phyloP scores from a whole-genome alignment of 2,888 invertebrate species.

The Drosophila robusta region DNA sequence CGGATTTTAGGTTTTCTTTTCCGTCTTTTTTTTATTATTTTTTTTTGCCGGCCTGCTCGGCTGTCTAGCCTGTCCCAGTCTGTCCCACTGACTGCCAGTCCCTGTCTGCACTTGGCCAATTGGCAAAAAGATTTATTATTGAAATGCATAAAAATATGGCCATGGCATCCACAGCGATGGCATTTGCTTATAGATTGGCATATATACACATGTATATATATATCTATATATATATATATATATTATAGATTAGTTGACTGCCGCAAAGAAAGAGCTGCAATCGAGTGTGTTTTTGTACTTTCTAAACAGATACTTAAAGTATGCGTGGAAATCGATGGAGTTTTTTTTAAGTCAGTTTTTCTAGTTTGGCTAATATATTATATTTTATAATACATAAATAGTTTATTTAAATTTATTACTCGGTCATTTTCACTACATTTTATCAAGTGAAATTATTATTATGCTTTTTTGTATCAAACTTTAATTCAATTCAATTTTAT shows the following conservation, averaged over 20 bases:
- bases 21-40: conserved; percentile 5
- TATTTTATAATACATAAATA: background rate
- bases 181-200: conserved; percentile 53
- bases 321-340: conserved; percentile 26
- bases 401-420: background rate
- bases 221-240: background rate
- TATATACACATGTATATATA: conserved; percentile 6
- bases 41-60: conserved; percentile 11
- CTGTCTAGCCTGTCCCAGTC: conserved; percentile 20
- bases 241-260: conserved; percentile 19
- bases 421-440: background rate
- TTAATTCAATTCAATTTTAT: too few relatives aligned
- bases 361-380: background rate
- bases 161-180: conserved; percentile 37
- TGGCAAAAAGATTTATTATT: conserved; percentile 78
- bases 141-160: conserved; percentile 78
- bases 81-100: background rate
- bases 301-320: conserved; percentile 25
- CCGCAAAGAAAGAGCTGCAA: background rate
- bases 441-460: too few relatives aligned
- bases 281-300: conserved; percentile 22
- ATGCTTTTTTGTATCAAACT: background rate
- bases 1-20: conserved; percentile 69
- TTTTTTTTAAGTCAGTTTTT: background rate
- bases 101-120: conserved; percentile 68